A percentile compares a stretch with the other conserved stretches of the same genome.
These are phyloP conservation scores for Bufo gargarizans DNA, from an alignment of 2,113 vertebrate genomes.

Conservation along the genomic window DNA sequence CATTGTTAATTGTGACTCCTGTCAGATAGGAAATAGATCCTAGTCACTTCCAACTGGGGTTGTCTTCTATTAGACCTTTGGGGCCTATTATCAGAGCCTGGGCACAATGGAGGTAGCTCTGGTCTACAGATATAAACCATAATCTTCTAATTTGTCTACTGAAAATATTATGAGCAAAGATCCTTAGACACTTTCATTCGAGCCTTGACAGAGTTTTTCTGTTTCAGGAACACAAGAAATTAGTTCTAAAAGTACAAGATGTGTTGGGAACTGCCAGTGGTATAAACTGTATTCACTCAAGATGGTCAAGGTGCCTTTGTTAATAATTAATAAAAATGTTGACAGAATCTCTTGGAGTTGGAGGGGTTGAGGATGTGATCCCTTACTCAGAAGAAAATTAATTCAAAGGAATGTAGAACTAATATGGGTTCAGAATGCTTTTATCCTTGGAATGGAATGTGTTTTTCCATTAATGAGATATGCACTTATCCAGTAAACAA, in stretches of 20 bases:
- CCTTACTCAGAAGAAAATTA: not conserved
- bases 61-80: too few relatives aligned
- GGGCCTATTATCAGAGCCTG: too few relatives aligned
- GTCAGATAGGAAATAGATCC: too few relatives aligned
- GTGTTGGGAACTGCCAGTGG: not conserved
- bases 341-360: not conserved
- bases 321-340: not conserved
- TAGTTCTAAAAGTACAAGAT: not conserved
- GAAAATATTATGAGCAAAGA: not conserved
- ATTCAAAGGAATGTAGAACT: not conserved
- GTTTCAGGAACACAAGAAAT: not conserved
- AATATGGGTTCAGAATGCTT: not conserved
- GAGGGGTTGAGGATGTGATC: not conserved
- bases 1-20: too few relatives aligned
- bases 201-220: not conserved
- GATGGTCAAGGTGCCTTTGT: not conserved
- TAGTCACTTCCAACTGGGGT: too few relatives aligned
- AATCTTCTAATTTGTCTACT: too few relatives aligned
- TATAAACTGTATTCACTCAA: not conserved
- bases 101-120: too few relatives aligned
- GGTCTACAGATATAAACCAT: too few relatives aligned
- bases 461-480: not conserved
- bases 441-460: slow-evolving; percentile 17
- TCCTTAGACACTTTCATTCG: not conserved
- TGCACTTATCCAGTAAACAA: not conserved